Evolutionary conservation across 2,888 invertebrate genomes (phyloP), one percentile per base, ranked within the genome.

Genomic region (Ephialtes manifestator): DNA sequence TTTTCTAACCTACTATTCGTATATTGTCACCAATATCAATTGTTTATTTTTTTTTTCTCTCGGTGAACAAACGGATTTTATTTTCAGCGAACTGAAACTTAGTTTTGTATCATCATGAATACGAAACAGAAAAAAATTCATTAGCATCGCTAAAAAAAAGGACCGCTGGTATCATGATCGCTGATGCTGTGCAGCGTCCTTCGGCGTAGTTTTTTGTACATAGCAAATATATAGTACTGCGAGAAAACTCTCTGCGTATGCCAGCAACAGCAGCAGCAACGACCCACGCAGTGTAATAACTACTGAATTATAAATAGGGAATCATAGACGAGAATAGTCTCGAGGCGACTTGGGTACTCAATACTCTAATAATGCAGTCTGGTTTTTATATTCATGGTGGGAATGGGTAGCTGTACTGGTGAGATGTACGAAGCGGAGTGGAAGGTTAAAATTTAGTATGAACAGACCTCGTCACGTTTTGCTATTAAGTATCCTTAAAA

Each of bases 241-340:
- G 71, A 13, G 48, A 71, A 71, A 71, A 65, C 55, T 76, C 55
- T 67, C 55, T n/a, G 11, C 20, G 24, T 20, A 48, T 46, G 43
- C 48, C 15, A 20, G 31, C 55, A 35, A 35, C 39, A 20, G 20
- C 39, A 58, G 28, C 31, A 15, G 35, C 31, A 15, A n/a, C 60
- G 60, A 81, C 74, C 75, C 65, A 58, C 78, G 70, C 74, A 18
- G 67, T 53, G 65, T 48, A 71, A 81, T 85, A 78, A 79, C 71
- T 74, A 31, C 18, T 85, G 75, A 71, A 75, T 81, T 70, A 75
- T 82, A 76, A 81, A 82, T 79, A 18, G 78, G 20, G 20, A 75
- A 79, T 78, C 53, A 65, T 55, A 4, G 51, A 78, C 60, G 65
- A 75, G 55, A 48, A 39, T 74, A 53, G 24, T 81, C 35, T 74